phyloP scores from a whole-genome alignment of 2,113 vertebrate genomes.

The Ceratotherium simum region DNA sequence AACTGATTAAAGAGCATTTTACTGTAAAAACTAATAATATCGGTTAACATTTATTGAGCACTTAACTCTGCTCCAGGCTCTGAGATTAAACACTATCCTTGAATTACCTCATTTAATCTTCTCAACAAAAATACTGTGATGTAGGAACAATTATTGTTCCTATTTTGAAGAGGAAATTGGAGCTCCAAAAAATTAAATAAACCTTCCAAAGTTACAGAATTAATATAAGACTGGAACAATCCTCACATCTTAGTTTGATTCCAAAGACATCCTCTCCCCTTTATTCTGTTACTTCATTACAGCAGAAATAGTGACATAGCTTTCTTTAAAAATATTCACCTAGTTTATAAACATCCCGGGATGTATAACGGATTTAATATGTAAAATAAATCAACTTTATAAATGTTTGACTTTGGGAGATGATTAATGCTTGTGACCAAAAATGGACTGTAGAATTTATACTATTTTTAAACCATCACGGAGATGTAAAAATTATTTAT shows the following conservation, averaged over 20 bases:
- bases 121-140: neutral
- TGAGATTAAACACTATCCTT: neutral
- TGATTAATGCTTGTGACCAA: neutral
- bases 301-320: neutral
- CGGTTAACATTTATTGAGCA: neutral
- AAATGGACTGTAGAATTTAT: neutral
- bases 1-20: neutral
- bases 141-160: neutral
- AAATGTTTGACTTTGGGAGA: neutral
- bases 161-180: neutral
- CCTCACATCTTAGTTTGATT: neutral
- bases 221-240: neutral
- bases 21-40: neutral
- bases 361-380: neutral
- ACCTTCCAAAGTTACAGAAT: neutral
- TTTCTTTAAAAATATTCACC: neutral
- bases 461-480: neutral
- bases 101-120: neutral
- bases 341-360: neutral
- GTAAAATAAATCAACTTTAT: neutral
- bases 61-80: neutral
- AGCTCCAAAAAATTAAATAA: neutral
- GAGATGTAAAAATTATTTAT: conserved; percentile 20
- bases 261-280: neutral
- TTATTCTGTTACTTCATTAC: neutral